These are phyloP conservation scores for Procambarus clarkii DNA, from an alignment of 1,140 invertebrate species.

Conservation along the genomic window DNA sequence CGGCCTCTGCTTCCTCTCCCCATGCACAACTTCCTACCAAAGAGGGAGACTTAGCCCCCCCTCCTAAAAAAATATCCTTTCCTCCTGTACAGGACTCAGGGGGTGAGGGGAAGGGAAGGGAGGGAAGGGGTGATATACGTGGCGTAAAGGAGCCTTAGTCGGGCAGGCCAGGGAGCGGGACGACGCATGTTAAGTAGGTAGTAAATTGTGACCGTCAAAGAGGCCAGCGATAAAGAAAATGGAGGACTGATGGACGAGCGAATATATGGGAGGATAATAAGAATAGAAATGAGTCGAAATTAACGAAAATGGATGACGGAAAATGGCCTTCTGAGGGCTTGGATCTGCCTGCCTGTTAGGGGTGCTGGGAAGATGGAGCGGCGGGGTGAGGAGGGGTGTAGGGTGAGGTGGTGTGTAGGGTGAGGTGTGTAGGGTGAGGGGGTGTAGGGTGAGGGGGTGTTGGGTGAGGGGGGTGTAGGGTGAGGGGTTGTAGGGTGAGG, in stretches of 20 bases:
- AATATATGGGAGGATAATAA: constrained; percentile 69
- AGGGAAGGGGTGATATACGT: constrained; percentile 30
- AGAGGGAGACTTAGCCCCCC: constrained; percentile 18
- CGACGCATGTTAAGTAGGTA: constrained; percentile 66
- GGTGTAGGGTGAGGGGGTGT: background rate
- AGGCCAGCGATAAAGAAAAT: constrained; percentile 67
- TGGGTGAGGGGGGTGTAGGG: background rate
- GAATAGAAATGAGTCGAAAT: constrained; percentile 71
- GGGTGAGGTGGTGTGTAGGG: background rate
- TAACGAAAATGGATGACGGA: constrained; percentile 67
- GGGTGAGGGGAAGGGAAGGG: background rate
- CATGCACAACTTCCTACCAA: too few relatives aligned
- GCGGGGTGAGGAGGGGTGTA: background rate
- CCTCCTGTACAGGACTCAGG: too few relatives aligned
- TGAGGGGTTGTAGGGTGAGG: background rate
- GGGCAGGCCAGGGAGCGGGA: constrained; percentile 35
- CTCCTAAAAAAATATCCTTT: too few relatives aligned
- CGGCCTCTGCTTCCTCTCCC: background rate
- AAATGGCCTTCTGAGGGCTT: constrained; percentile 30
- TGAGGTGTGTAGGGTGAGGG: background rate
- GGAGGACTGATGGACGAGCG: constrained; percentile 62
- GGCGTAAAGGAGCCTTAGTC: constrained; percentile 47
- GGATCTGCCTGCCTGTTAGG: constrained; percentile 11
- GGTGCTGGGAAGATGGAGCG: background rate
- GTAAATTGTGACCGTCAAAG: constrained; percentile 68